Evolutionary conservation across 2,113 vertebrate genomes (phyloP).

Genomic region (Eurypyga helias): DNA sequence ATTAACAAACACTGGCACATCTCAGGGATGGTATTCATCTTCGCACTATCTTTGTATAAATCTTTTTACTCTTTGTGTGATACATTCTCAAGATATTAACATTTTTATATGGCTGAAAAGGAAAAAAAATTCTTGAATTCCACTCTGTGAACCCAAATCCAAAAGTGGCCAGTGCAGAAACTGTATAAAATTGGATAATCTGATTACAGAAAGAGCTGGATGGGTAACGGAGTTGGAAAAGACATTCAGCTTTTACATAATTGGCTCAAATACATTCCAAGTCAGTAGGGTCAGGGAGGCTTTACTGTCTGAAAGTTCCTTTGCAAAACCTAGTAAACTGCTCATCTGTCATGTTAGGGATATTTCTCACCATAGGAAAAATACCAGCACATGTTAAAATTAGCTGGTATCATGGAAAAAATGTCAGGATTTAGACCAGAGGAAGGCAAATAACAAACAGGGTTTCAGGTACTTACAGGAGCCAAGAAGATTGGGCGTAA

Average conservation of each 20-base stretch:
- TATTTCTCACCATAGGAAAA: neutral
- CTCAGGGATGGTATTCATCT: constrained; percentile 5
- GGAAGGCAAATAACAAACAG: neutral
- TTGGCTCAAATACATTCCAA: constrained; percentile 33
- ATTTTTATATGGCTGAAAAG: neutral
- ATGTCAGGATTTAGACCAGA: neutral
- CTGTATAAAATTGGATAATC: constrained; percentile 57
- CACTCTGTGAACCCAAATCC: neutral
- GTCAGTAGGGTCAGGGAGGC: neutral
- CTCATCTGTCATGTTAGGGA: neutral
- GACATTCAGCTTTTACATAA: constrained; percentile 30
- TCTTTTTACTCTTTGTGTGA: neutral
- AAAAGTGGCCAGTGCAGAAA: constrained; percentile 40
- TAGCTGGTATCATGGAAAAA: neutral
- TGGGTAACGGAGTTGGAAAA: neutral
- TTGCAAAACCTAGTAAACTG: constrained; percentile 15
- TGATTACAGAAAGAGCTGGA: constrained; percentile 47
- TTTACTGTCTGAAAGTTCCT: neutral
- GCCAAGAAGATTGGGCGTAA: neutral
- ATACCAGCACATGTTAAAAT: neutral
- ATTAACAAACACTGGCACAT: constrained; percentile 1
- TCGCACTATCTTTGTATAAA: neutral
- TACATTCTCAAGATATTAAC: neutral
- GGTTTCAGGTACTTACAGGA: neutral
- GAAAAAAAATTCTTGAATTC: neutral